Evolutionary conservation across 2,888 invertebrate species (phyloP), one percentile per base, ranked within the genome.

Genomic region (Thera obeliscata): DNA sequence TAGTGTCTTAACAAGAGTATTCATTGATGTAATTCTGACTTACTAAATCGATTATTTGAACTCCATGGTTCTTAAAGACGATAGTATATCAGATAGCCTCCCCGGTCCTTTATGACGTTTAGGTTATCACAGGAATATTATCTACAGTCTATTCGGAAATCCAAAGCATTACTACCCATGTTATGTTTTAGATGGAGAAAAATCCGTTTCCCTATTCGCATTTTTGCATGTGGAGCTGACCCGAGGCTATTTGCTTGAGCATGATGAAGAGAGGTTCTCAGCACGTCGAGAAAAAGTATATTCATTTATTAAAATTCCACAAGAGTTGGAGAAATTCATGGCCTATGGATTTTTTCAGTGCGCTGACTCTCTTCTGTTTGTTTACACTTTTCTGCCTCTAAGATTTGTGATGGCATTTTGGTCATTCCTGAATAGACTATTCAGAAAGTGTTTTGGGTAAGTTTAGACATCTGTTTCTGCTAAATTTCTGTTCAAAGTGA

Each of bases 311-410:
- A 97, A 97, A 93, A 98, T 99, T 84, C 98, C 99, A 2, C 94
- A 96, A 78, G 98, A 99, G 90, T 94, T 98, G 50, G 98, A 98
- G 83, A 97, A 97, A 80, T 98, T 98, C 82, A 97, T 99, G 96
- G 95, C 95, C 0, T 99, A 98, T 92, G 99, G 98, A 46, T 98
- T 98, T 81, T 96, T 98, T 89, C 98, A 98, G 90, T 99, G 99
- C 92, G 96, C 98, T 41, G 99, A 99, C 91, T 99, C 99, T 33
- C 98, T 99, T 89, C 94, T 99, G 63, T 99, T 98, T 94, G 97
- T 99, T 64, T 99, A 99, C 89, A 99, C 99, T 64, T 99, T 99
- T 94, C 94, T 99, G 77, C 99, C 99, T 11, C 91, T 99, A 71
- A 94, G 99, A 76, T 98, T 99, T 86, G 83, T 97, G 48, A 94